These are phyloP conservation scores for Heteromyza rotundicornis DNA, from an alignment of 2,888 invertebrate species.

Conservation along the genomic window DNA sequence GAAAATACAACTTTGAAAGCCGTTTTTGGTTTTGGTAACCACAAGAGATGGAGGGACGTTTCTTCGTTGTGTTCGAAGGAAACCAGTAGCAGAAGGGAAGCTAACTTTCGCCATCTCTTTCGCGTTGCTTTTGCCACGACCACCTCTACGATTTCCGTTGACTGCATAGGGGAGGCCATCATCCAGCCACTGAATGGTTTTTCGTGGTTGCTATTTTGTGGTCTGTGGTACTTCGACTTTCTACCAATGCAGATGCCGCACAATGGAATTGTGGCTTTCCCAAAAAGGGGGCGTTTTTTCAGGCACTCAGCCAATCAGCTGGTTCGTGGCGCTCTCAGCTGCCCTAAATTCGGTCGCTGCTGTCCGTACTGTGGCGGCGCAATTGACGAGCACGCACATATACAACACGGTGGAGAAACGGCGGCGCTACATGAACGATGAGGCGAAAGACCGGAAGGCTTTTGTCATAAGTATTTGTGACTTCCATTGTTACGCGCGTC, in stretches of 20 bases:
- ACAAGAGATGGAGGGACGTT: not conserved
- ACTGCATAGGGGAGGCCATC: not conserved
- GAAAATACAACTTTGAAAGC: too few species aligned
- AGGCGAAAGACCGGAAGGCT: slow-evolving; percentile 47
- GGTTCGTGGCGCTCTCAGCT: not conserved
- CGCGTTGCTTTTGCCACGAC: not conserved
- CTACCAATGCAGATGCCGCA: not conserved
- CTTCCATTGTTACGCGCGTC: slow-evolving; percentile 53
- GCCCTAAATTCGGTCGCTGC: slow-evolving; percentile 1
- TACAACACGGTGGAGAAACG: not conserved
- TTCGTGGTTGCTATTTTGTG: not conserved
- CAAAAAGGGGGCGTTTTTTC: not conserved
- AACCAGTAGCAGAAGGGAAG: slow-evolving; percentile 19
- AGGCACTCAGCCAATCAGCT: not conserved
- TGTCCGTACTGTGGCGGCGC: too few species aligned
- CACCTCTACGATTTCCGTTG: not conserved
- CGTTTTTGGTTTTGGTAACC: too few species aligned
- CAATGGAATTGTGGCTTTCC: not conserved
- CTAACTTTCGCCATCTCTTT: slow-evolving; percentile 22
- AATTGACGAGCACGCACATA: too few species aligned
- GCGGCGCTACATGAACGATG: not conserved
- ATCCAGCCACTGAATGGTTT: too few species aligned
- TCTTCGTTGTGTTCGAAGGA: not conserved
- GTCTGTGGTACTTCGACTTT: not conserved
- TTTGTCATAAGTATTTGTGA: slow-evolving; percentile 37